A percentile compares a stretch with the other conserved stretches of the same genome.
Evolutionary conservation across 2,797 vertebrate genomes (phyloP).

Genomic region (Acrocephalus scirpaceus): DNA sequence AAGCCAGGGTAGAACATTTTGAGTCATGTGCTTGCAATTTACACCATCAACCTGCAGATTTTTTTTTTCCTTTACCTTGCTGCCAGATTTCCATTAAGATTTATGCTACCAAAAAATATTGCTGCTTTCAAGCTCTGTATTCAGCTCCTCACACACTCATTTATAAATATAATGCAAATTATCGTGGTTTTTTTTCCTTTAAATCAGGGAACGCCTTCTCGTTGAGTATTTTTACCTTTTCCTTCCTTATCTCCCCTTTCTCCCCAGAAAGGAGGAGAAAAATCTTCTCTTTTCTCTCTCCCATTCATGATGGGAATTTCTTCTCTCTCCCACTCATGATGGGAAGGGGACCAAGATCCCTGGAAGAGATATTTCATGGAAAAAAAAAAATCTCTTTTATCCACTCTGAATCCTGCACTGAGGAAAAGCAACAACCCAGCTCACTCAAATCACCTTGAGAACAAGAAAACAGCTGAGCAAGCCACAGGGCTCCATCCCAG

Average conservation of each 20-base stretch:
- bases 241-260: not conserved
- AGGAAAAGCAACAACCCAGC: not conserved
- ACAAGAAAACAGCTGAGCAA: not conserved
- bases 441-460: not conserved
- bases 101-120: not conserved
- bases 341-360: not conserved
- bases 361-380: not conserved
- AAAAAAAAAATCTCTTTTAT: not conserved
- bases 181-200: not conserved
- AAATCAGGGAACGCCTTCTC: accelerated
- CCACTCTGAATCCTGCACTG: accelerated
- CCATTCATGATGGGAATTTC: not conserved
- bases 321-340: no score
- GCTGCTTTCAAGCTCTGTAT: not conserved
- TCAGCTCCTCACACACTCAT: not conserved
- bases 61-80: not conserved
- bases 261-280: not conserved
- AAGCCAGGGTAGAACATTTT: not conserved
- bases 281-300: not conserved
- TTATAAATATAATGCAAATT: not conserved
- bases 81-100: not conserved
- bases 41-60: not conserved
- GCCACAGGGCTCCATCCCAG: not conserved
- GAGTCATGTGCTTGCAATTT: not conserved
- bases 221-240: not conserved